These are phyloP conservation scores for Tiliqua scincoides DNA, from an alignment of 2,113 vertebrate species.

Conservation along the genomic window DNA sequence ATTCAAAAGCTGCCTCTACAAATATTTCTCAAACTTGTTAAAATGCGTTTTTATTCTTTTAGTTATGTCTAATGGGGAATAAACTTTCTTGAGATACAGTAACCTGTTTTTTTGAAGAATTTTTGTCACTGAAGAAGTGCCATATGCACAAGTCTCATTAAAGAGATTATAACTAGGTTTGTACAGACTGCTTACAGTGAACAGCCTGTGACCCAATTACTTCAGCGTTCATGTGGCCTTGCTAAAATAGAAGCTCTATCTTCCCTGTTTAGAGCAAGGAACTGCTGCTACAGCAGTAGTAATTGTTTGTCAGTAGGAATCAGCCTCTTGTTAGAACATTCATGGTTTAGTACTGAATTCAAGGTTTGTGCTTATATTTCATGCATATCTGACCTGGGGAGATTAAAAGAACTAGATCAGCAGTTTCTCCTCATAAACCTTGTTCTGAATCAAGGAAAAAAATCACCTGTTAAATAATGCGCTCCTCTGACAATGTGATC, in stretches of 20 bases:
- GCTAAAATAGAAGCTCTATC: background rate
- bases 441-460: background rate
- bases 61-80: slow-evolving; percentile 12
- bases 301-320: background rate
- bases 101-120: background rate
- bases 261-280: background rate
- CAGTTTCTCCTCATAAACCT: background rate
- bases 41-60: background rate
- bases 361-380: background rate
- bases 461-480: background rate
- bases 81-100: background rate
- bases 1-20: background rate
- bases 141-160: slow-evolving; percentile 3
- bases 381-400: background rate
- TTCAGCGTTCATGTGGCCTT: slow-evolving; percentile 8
- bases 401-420: background rate
- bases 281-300: background rate
- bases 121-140: background rate
- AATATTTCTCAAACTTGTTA: background rate
- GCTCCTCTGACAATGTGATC: background rate
- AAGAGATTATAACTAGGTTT: slow-evolving; percentile 16
- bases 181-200: slow-evolving; percentile 34
- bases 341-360: background rate
- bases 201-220: slow-evolving; percentile 31
- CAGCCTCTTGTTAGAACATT: background rate